Percentiles rank a stretch among this genome's conserved stretches.
phyloP scores from a whole-genome alignment of 2,113 vertebrate genomes.

The Chionodraco myersi region DNA sequence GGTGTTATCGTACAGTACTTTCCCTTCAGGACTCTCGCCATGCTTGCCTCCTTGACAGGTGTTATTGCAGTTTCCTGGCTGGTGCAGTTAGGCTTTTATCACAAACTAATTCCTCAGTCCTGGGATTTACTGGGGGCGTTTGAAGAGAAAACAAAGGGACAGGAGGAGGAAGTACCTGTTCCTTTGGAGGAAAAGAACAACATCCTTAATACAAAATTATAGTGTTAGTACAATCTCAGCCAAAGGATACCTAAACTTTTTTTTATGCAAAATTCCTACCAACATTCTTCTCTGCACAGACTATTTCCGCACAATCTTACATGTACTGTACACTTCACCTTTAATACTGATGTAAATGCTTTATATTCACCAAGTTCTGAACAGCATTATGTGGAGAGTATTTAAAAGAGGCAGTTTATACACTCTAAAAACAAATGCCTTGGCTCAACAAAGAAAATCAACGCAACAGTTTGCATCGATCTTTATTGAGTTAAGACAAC shows the following conservation, averaged over 20 bases:
- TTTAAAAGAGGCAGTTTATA: neutral
- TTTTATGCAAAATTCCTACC: slow-evolving; percentile 31
- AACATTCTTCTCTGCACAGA: slow-evolving; percentile 27
- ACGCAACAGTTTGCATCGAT: no score
- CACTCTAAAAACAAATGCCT: no score
- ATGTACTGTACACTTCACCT: slow-evolving; percentile 7
- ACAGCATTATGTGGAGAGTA: slow-evolving; percentile 13
- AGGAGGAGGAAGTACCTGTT: slow-evolving; percentile 5
- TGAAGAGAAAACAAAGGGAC: slow-evolving; percentile 24
- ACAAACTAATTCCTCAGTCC: slow-evolving; percentile 43
- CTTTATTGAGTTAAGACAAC: no score
- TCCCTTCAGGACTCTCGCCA: slow-evolving; percentile 61
- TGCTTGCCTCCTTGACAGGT: slow-evolving; percentile 41
- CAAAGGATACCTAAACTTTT: slow-evolving; percentile 12
- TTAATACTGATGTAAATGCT: slow-evolving; percentile 19
- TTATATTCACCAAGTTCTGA: slow-evolving; percentile 25
- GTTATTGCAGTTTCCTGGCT: slow-evolving; percentile 50
- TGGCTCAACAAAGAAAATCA: no score
- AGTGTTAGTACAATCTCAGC: slow-evolving; percentile 11
- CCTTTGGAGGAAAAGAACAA: slow-evolving; percentile 1
- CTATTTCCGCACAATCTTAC: slow-evolving; percentile 23
- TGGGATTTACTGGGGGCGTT: slow-evolving; percentile 59
- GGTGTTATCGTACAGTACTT: slow-evolving; percentile 54
- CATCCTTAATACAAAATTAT: slow-evolving; percentile 37
- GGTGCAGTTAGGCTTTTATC: slow-evolving; percentile 43